phyloP scores from a whole-genome alignment of 2,113 vertebrate genomes.

The Cyphomyrus plagiostoma region DNA sequence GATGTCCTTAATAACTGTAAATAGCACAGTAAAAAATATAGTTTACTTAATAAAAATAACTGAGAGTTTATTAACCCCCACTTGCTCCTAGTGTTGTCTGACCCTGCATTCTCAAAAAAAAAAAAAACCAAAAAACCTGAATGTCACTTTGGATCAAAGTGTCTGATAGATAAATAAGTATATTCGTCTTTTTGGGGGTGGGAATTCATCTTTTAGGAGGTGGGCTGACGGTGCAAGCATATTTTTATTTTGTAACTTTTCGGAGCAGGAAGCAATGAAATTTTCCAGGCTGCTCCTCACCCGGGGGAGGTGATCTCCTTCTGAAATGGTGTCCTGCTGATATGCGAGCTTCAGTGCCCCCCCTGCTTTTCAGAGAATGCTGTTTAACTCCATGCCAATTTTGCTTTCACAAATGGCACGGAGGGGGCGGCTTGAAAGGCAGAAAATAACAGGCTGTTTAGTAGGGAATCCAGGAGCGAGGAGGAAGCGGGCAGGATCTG shows the following conservation, averaged over 20 bases:
- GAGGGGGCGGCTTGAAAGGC: neutral
- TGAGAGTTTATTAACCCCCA: neutral
- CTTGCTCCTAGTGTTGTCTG: neutral
- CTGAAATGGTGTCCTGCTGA: neutral
- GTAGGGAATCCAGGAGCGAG: neutral
- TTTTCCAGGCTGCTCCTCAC: neutral
- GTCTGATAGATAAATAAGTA: neutral
- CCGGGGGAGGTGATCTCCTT: neutral
- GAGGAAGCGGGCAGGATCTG: neutral
- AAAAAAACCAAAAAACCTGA: neutral
- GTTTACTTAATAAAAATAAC: conserved; percentile 1
- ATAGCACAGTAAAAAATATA: neutral
- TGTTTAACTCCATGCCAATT: neutral
- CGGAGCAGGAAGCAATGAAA: neutral
- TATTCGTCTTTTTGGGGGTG: neutral
- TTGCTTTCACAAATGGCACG: neutral
- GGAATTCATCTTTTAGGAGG: neutral
- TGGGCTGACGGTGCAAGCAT: neutral
- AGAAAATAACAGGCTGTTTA: neutral
- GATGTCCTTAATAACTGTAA: neutral
- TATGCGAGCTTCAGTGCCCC: neutral
- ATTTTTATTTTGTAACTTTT: neutral
- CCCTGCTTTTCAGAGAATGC: neutral
- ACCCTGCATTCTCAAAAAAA: neutral
- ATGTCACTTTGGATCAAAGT: neutral